Conservation (phyloP, 2,797 vertebrate species). For the Tarsius wallacei region DNA sequence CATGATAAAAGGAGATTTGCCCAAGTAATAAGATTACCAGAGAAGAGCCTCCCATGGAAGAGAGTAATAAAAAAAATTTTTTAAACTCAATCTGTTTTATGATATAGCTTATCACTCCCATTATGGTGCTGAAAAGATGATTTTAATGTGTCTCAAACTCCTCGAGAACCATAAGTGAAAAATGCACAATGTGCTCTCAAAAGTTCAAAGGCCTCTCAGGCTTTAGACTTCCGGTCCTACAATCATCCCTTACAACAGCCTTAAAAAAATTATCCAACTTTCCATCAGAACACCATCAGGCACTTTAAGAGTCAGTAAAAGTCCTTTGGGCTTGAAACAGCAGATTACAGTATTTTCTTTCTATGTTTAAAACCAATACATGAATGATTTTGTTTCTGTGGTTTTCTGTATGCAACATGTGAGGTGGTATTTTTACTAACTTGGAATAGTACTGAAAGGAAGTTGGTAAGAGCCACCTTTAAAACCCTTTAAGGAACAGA, state of each 20-base stretch:
- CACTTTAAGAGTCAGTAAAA: constrained; percentile 42
- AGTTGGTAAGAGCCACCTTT: neutral
- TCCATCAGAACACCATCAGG: neutral
- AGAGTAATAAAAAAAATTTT: neutral
- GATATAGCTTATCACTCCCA: neutral
- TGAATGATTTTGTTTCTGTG: neutral
- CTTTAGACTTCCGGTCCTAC: neutral
- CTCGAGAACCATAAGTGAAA: neutral
- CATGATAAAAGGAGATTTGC: neutral
- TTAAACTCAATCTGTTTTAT: constrained; percentile 47
- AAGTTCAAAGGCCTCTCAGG: neutral
- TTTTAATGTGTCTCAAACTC: constrained; percentile 42
- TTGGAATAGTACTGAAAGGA: neutral
- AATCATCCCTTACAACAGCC: neutral
- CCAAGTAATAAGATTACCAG: neutral
- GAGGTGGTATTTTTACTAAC: neutral
- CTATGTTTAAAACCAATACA: neutral
- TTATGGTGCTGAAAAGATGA: neutral
- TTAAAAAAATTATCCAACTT: neutral
- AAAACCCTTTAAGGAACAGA: neutral
- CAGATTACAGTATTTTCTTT: neutral
- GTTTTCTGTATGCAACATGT: neutral
- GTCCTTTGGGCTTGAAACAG: neutral
- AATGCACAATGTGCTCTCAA: neutral
- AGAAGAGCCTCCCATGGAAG: neutral